These are phyloP conservation scores for Colletes gigas DNA, from an alignment of 1,140 invertebrate genomes.

Conservation along the genomic window DNA sequence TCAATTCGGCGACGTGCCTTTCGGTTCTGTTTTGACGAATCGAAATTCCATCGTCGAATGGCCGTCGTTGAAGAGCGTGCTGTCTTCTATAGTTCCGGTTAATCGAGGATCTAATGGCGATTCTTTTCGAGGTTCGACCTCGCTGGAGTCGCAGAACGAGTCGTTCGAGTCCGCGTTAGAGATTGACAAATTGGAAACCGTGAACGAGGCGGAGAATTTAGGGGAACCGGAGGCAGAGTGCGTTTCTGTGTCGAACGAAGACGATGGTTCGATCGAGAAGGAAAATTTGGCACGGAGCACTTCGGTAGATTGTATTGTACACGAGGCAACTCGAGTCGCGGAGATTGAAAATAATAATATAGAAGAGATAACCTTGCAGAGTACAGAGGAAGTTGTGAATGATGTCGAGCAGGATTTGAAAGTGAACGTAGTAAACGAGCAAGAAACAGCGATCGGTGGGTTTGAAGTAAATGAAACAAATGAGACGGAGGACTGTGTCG, in stretches of 20 bases:
- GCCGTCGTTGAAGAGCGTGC: not conserved
- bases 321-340: too few species aligned
- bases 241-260: not conserved
- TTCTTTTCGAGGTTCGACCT: not conserved
- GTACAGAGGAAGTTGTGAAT: not conserved
- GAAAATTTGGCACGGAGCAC: not conserved
- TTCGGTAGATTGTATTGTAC: not conserved
- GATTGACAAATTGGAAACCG: not conserved
- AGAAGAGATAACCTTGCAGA: not conserved
- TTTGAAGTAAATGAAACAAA: not conserved
- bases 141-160: not conserved
- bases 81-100: not conserved
- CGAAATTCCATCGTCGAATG: not conserved
- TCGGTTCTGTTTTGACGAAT: slow-evolving; percentile 1
- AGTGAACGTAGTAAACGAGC: not conserved
- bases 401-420: not conserved
- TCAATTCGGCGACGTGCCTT: slow-evolving; percentile 25
- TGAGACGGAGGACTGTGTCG: not conserved
- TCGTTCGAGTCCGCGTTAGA: not conserved
- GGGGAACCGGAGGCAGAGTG: not conserved
- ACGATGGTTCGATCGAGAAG: not conserved
- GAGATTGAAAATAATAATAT: not conserved
- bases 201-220: not conserved
- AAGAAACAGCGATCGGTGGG: slow-evolving; percentile 2
- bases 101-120: not conserved